Conservation (phyloP, 2,797 vertebrate genomes). For the Etheostoma perlongum region DNA sequence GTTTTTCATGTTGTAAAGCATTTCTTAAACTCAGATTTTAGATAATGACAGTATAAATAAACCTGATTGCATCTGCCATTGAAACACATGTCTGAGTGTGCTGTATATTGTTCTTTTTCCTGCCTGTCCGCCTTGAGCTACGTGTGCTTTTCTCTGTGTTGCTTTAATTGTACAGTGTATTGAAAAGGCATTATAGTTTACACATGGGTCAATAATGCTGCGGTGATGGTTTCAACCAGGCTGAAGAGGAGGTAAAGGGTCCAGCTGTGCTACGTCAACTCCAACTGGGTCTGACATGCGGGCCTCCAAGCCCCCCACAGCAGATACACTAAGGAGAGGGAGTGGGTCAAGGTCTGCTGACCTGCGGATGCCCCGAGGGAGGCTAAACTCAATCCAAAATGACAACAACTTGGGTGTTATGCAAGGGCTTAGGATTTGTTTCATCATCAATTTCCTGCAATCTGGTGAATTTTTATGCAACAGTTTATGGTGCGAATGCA, state of each 20-base stretch:
- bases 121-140: background rate
- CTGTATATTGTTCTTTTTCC: slow-evolving; percentile 27
- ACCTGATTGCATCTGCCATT: slow-evolving; percentile 3
- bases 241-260: slow-evolving; percentile 51
- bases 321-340: background rate
- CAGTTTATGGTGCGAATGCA: no score
- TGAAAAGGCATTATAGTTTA: slow-evolving; percentile 7
- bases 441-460: no score
- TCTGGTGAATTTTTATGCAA: no score
- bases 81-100: background rate
- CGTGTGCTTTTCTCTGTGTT: background rate
- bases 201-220: slow-evolving; percentile 3
- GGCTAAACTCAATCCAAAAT: background rate
- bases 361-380: background rate
- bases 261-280: slow-evolving; percentile 54
- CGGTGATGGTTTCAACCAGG: background rate
- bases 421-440: no score
- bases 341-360: background rate
- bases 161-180: background rate
- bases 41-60: slow-evolving; percentile 21
- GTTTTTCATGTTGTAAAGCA: background rate
- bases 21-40: slow-evolving; percentile 9
- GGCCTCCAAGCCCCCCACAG: slow-evolving; percentile 9
- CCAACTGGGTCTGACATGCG: slow-evolving; percentile 39
- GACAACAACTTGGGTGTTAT: background rate